Base-by-base conservation (phyloP, 2,113 vertebrate genomes). In the Sphyrna mokarran region DNA sequence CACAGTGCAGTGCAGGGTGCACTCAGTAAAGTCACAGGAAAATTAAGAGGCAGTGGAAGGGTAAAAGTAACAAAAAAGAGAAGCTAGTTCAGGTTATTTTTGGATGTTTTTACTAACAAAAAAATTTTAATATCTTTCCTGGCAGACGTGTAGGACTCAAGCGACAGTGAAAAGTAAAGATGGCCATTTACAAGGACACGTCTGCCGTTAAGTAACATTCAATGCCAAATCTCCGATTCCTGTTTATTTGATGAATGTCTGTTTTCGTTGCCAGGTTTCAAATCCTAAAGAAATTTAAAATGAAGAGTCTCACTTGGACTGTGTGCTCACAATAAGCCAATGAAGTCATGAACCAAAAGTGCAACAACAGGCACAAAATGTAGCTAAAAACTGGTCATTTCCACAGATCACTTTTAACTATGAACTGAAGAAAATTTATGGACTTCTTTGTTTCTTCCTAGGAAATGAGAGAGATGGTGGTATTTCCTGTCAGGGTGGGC, bases 391-490 rank as follows among this genome's bases (percentile, higher is more conserved):
- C 68, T 95, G 61, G 63, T 33, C 61, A 22, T 22, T 72, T 72
- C 29, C 3, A 95, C 54, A 95, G 68, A 72, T 70, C 2, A 26
- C 4, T 72, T 48, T 10, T 95, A 72, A 76, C 94, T 33, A 26
- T 63, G 18, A 70, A 48, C 40, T 54, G 58, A 72, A 76, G 13
- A n/a, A 69, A 69, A 94, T 94, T 48, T 76, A 95, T 70, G 40
- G 40, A 95, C 43, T 95, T 72, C 23, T 20, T 66, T 66, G 23
- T 58, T 68, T 93, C 68, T 54, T 54, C 40, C 22, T 0, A 76
- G 43, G 43, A 95, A 72, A 95, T 72, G 68, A 95, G 40, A 95
- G 94, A 95, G 94, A 72, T 76, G 40, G 69, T 9, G n/a, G 69
- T 48, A 72, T 72, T 95, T 95, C 94, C 94, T 95, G 37, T 33